phyloP scores from a whole-genome alignment of 2,797 vertebrate species.

The Anguilla pacifica region DNA sequence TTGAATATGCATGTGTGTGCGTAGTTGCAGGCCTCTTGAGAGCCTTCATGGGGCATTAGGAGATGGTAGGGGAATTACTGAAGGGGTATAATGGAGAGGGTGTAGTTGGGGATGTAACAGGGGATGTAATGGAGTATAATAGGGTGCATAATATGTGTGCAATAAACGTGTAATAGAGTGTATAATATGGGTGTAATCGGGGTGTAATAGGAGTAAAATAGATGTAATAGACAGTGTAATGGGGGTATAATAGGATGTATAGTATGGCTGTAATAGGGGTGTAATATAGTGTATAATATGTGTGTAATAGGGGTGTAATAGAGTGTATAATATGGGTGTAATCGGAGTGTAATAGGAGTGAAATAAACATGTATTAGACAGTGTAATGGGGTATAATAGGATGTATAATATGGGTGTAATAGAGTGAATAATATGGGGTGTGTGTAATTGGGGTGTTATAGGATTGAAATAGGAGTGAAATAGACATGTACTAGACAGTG shows the following conservation, averaged over 20 bases:
- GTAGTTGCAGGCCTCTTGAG: neutral
- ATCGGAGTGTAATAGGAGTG: neutral
- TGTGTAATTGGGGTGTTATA: neutral
- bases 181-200: neutral
- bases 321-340: neutral
- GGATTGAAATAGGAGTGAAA: too few species aligned
- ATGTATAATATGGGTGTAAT: neutral
- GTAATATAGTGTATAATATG: neutral
- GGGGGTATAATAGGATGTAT: neutral
- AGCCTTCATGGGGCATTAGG: too few species aligned
- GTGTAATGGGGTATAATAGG: neutral
- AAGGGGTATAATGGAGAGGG: neutral
- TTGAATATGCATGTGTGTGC: neutral
- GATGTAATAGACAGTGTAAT: too few species aligned
- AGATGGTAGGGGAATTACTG: neutral
- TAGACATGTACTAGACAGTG: too few species aligned
- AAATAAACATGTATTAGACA: neutral
- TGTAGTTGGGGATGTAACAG: neutral
- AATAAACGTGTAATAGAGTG: neutral
- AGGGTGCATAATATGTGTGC: neutral
- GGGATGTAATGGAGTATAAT: neutral
- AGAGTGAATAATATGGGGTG: neutral
- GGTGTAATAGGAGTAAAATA: too few species aligned
- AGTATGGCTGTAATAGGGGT: neutral
- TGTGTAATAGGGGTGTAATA: neutral